Percentiles rank a stretch among this genome's conserved stretches.
Evolutionary conservation across 2,888 invertebrate genomes (phyloP).

Genomic region (Plagiodera versicolora): DNA sequence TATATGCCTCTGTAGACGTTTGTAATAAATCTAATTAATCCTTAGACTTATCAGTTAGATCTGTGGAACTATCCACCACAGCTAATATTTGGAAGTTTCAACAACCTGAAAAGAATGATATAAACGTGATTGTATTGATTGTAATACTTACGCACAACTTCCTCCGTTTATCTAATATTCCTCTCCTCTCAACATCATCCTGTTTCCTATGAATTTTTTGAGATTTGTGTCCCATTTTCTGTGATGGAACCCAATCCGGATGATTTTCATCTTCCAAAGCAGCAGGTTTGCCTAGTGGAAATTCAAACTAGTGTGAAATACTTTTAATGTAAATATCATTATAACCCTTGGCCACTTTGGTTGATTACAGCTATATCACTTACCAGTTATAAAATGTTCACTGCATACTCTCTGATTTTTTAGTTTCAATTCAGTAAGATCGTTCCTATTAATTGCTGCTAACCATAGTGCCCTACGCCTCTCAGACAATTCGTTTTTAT

Average conservation of each 20-base stretch:
- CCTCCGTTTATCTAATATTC: conserved; percentile 5
- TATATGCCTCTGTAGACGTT: no score
- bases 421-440: no score
- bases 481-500: neutral
- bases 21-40: neutral
- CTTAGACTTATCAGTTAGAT: neutral
- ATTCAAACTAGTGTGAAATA: conserved; percentile 4
- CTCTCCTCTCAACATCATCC: conserved; percentile 1
- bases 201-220: neutral
- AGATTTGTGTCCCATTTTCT: conserved; percentile 6
- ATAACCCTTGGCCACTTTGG: no score
- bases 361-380: neutral
- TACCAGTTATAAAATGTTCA: conserved; percentile 12
- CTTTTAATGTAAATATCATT: neutral
- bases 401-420: conserved; percentile 15
- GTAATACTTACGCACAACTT: neutral
- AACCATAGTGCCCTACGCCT: conserved; percentile 10
- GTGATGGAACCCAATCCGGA: conserved; percentile 21
- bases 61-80: neutral
- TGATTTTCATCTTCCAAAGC: conserved; percentile 10
- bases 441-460: conserved; percentile 15
- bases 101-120: no score
- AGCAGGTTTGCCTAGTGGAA: conserved; percentile 15
- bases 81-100: neutral
- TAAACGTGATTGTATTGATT: no score